These are phyloP conservation scores for Strigops habroptila DNA, from an alignment of 2,113 vertebrate species.

Conservation along the genomic window DNA sequence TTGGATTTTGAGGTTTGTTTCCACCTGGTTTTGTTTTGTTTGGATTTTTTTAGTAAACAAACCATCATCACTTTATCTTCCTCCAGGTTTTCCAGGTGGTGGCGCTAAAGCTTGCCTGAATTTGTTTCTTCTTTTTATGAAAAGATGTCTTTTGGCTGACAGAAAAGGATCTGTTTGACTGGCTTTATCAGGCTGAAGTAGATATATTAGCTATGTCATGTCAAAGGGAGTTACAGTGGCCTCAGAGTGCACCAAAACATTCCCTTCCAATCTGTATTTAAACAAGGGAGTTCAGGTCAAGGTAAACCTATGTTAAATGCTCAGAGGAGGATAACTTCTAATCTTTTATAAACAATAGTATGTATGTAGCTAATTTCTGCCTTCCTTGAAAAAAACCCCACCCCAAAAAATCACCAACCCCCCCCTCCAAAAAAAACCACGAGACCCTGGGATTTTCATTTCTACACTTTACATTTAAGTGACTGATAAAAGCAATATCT, in stretches of 20 bases:
- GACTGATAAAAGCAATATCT: not conserved
- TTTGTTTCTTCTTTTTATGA: not conserved
- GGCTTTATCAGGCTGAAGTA: slow-evolving; percentile 15
- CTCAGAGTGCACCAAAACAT: slow-evolving; percentile 15
- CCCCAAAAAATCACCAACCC: not conserved
- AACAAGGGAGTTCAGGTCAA: slow-evolving; percentile 24
- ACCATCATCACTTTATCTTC: not conserved
- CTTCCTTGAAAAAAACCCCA: not conserved
- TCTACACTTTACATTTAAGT: not conserved
- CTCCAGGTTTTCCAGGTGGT: slow-evolving; percentile 30
- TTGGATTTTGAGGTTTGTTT: not conserved
- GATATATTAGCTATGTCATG: not conserved
- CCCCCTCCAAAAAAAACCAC: not conserved
- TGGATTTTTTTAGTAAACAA: not conserved
- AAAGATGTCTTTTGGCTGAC: not conserved
- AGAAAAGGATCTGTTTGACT: not conserved
- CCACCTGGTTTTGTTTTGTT: not conserved
- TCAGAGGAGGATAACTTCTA: not conserved
- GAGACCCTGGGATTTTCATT: not conserved
- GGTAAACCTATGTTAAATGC: slow-evolving; percentile 19
- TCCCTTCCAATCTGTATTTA: slow-evolving; percentile 34
- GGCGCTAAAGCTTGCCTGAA: not conserved
- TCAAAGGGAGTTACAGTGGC: slow-evolving; percentile 6
- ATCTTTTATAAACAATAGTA: not conserved
- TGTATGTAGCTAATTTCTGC: not conserved